A percentile compares a stretch with the other conserved stretches of the same genome.
phyloP scores from a whole-genome alignment of 2,888 invertebrate genomes.

The Idaea biselata region DNA sequence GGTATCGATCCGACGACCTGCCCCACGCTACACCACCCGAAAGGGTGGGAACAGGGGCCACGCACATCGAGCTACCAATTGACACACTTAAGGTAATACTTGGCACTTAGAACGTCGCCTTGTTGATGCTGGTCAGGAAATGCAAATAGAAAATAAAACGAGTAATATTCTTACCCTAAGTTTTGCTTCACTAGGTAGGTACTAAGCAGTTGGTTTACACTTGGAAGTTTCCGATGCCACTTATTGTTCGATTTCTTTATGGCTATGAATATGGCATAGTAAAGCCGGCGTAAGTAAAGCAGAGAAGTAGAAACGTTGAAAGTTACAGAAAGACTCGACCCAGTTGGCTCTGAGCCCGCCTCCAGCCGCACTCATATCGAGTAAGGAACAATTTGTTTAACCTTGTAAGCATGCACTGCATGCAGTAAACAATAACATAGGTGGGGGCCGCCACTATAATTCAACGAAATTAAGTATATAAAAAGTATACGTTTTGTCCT shows the following conservation, averaged over 20 bases:
- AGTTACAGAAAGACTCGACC: conserved; percentile 73
- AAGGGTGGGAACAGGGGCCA: conserved; percentile 59
- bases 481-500: not conserved
- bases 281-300: conserved; percentile 40
- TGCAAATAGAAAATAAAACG: not conserved
- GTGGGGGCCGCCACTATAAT: not conserved
- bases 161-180: not conserved
- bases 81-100: conserved; percentile 80
- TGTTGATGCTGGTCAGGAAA: conserved; percentile 48
- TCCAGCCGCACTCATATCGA: conserved; percentile 38
- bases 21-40: conserved; percentile 67
- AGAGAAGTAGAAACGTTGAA: conserved; percentile 60
- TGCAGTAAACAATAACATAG: conserved; percentile 23
- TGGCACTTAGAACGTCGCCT: conserved; percentile 64
- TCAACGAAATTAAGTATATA: not conserved
- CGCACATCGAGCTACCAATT: conserved; percentile 79
- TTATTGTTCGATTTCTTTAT: conserved; percentile 23
- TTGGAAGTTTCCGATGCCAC: conserved; percentile 3
- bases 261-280: conserved; percentile 33
- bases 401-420: conserved; percentile 21
- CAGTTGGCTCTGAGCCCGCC: conserved; percentile 72
- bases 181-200: not conserved
- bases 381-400: conserved; percentile 31
- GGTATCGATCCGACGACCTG: conserved; percentile 84
- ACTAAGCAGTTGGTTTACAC: not conserved